These are phyloP conservation scores for Hippocampus zosterae DNA, from an alignment of 2,113 vertebrate species.

Conservation along the genomic window DNA sequence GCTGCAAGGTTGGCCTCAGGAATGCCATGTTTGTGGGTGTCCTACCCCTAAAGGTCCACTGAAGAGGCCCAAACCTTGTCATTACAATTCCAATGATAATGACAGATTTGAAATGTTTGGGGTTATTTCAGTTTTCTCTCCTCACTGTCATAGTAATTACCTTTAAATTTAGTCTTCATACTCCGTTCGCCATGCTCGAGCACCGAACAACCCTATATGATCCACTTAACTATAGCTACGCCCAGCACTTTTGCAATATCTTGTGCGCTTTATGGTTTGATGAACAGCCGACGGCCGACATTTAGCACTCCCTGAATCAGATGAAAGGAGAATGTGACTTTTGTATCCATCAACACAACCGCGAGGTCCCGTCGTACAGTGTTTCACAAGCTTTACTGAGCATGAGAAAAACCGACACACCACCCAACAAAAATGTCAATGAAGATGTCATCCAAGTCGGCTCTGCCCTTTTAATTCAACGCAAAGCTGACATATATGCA, in stretches of 20 bases:
- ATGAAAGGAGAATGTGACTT: constrained; percentile 44
- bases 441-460: too few species aligned
- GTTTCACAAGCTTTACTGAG: background rate
- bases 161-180: constrained; percentile 79
- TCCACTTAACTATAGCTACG: constrained; percentile 69
- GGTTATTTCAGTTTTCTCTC: constrained; percentile 73
- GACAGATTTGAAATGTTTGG: constrained; percentile 71
- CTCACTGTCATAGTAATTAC: constrained; percentile 78
- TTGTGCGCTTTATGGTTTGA: constrained; percentile 30
- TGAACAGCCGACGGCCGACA: constrained; percentile 45
- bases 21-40: constrained; percentile 77
- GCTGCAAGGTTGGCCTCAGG: constrained; percentile 68
- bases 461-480: too few species aligned
- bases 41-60: constrained; percentile 72
- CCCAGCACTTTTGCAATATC: constrained; percentile 59
- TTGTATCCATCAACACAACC: background rate
- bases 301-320: constrained; percentile 47
- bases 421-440: too few species aligned
- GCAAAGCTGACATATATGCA: too few species aligned
- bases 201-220: constrained; percentile 56
- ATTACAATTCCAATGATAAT: constrained; percentile 81
- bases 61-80: constrained; percentile 73
- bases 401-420: too few species aligned
- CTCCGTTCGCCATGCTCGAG: constrained; percentile 59
- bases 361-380: background rate